Conservation (phyloP, 2,797 vertebrate species). For the Brachyrhaphis roseni region DNA sequence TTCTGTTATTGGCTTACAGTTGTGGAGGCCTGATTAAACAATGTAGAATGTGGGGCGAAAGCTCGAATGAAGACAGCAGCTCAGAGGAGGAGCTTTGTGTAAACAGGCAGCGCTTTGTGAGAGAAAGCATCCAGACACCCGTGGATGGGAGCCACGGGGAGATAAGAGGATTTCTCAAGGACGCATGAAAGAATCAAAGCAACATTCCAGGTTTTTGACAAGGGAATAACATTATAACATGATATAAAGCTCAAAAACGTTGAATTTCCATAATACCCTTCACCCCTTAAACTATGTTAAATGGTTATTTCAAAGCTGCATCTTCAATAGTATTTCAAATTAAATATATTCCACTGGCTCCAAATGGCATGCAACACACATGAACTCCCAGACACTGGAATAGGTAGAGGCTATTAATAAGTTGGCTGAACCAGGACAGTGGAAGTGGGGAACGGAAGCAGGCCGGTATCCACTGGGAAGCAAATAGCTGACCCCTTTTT, state of each 20-base stretch:
- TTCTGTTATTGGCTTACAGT: background rate
- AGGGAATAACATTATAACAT: too few species aligned
- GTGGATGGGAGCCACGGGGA: too few species aligned
- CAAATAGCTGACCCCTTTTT: constrained; percentile 66
- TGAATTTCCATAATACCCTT: too few species aligned
- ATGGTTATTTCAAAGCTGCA: background rate
- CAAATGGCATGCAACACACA: constrained; percentile 13
- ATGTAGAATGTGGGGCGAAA: background rate
- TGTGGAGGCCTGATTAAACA: background rate
- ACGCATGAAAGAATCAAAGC: too few species aligned
- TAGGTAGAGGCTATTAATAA: constrained; percentile 81
- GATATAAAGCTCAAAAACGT: too few species aligned
- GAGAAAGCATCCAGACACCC: too few species aligned
- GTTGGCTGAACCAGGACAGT: constrained; percentile 82
- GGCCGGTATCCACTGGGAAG: constrained; percentile 78
- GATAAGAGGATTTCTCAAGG: background rate
- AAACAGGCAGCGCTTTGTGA: too few species aligned
- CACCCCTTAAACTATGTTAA: background rate
- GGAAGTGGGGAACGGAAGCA: constrained; percentile 84
- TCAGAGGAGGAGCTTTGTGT: too few species aligned
- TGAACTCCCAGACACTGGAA: constrained; percentile 38
- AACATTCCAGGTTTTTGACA: too few species aligned
- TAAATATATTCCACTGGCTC: background rate
- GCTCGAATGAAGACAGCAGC: too few species aligned
- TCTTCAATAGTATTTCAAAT: background rate